A percentile compares a stretch with the other conserved stretches of the same genome.
These are phyloP conservation scores for Protonibea diacanthus DNA, from an alignment of 2,797 vertebrate species.

Conservation along the genomic window DNA sequence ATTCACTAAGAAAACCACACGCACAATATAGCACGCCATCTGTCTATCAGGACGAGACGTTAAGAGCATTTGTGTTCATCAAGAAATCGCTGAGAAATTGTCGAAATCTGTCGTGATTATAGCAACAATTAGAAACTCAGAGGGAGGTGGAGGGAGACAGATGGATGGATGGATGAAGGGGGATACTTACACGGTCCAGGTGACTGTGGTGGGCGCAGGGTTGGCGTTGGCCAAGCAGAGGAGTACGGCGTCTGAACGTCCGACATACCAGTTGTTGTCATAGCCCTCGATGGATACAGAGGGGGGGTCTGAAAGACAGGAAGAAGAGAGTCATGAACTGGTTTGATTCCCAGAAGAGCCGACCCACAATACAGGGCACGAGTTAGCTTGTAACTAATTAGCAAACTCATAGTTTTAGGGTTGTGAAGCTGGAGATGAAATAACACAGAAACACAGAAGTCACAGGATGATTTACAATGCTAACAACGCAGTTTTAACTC, in stretches of 20 bases:
- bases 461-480: no score
- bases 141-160: background rate
- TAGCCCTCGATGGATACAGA: conserved; percentile 88
- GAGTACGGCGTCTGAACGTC: conserved; percentile 83
- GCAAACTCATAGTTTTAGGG: background rate
- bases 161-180: background rate
- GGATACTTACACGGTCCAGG: conserved; percentile 88
- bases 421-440: background rate
- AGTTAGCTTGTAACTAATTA: background rate
- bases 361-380: background rate
- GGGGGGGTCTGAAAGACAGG: conserved; percentile 81
- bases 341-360: background rate
- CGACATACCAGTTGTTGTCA: conserved; percentile 90
- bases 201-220: conserved; percentile 80
- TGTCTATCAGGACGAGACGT: conserved; percentile 50
- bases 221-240: conserved; percentile 85
- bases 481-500: no score
- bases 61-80: conserved; percentile 19
- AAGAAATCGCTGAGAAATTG: background rate
- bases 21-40: conserved; percentile 50
- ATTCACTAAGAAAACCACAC: conserved; percentile 41
- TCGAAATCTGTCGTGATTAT: background rate
- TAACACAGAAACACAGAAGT: no score
- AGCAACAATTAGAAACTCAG: conserved; percentile 4
- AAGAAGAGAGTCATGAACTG: background rate